A percentile compares a stretch with the other conserved stretches of the same genome.
Conservation (phyloP, 1,140 invertebrate species). For the Chionoecetes opilio region DNA sequence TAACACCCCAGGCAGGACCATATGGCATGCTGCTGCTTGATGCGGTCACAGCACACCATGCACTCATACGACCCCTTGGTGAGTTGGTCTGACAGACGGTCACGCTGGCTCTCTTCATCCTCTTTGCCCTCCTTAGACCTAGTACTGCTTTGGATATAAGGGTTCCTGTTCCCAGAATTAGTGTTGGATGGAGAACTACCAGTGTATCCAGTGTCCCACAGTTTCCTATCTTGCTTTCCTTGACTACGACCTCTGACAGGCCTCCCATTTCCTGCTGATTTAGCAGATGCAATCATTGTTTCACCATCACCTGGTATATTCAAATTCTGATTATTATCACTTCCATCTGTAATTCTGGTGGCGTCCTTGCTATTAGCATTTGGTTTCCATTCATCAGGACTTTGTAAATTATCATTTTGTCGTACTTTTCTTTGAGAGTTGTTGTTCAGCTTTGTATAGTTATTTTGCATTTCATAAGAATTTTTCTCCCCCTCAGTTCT, state of each 20-base stretch:
- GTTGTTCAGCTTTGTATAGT: slow-evolving; percentile 34
- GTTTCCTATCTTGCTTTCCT: slow-evolving; percentile 50
- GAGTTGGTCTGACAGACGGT: slow-evolving; percentile 92
- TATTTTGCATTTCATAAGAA: slow-evolving; percentile 41
- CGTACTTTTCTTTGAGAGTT: not conserved
- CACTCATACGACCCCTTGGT: slow-evolving; percentile 92
- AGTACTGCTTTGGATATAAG: not conserved
- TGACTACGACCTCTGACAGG: slow-evolving; percentile 14
- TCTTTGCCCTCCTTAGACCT: slow-evolving; percentile 48
- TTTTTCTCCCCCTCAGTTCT: slow-evolving; percentile 61
- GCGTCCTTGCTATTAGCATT: slow-evolving; percentile 11
- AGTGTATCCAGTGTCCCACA: slow-evolving; percentile 37
- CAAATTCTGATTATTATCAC: not conserved
- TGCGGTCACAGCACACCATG: slow-evolving; percentile 94
- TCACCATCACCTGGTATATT: not conserved
- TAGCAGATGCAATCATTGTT: not conserved
- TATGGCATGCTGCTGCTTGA: slow-evolving; percentile 90
- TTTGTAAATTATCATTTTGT: slow-evolving; percentile 36
- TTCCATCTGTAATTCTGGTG: not conserved
- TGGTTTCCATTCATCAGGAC: not conserved
- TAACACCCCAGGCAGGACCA: slow-evolving; percentile 97
- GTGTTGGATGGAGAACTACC: not conserved
- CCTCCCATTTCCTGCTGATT: not conserved
- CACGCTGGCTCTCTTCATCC: slow-evolving; percentile 88
- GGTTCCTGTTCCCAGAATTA: slow-evolving; percentile 23